These are phyloP conservation scores for Paramacrobiotus metropolitanus DNA, from an alignment of 1,140 invertebrate genomes.

Conservation along the genomic window DNA sequence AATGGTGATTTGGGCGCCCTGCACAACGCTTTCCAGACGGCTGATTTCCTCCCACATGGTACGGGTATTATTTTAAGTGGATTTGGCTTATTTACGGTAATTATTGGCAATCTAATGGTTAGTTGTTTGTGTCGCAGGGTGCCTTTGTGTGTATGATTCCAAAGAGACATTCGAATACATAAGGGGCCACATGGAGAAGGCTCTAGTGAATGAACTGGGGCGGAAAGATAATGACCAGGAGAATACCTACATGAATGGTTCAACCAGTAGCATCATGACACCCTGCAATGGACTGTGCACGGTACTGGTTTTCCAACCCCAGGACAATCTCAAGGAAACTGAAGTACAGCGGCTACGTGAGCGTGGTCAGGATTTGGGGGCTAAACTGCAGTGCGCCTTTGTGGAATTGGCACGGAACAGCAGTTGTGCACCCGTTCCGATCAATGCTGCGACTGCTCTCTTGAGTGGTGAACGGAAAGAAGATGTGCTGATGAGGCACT, in stretches of 20 bases:
- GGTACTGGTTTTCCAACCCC: not conserved
- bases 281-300: not conserved
- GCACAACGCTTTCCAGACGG: slow-evolving; percentile 45
- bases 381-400: not conserved
- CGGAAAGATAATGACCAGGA: not conserved
- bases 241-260: not conserved
- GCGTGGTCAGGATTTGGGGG: not conserved
- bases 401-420: not conserved
- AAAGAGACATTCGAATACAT: slow-evolving; percentile 1
- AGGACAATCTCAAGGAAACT: not conserved
- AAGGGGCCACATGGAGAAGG: not conserved
- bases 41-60: slow-evolving; percentile 51
- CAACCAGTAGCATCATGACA: not conserved
- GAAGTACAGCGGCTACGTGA: not conserved
- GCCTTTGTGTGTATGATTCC: slow-evolving; percentile 4
- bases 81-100: no score
- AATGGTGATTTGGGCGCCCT: slow-evolving; percentile 56
- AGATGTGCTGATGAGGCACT: not conserved
- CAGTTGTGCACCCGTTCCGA: not conserved
- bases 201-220: not conserved
- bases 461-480: not conserved
- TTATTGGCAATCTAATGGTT: no score
- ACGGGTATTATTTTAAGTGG: slow-evolving; percentile 12
- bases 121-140: slow-evolving; percentile 6
- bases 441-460: not conserved